Conservation (phyloP, 1,140 invertebrate species). For the Potamilus streckersoni region DNA sequence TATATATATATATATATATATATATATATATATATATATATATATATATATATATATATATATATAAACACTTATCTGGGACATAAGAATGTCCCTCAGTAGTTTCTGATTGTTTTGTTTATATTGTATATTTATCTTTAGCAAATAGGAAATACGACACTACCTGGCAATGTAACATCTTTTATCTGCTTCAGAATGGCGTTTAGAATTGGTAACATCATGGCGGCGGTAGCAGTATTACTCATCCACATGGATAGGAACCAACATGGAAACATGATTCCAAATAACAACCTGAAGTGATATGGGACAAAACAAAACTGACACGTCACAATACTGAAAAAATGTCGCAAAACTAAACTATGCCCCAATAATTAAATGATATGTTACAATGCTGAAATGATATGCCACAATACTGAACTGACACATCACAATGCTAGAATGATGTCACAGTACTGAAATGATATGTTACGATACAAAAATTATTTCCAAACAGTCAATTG, state of each 20-base stretch:
- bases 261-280: slow-evolving; percentile 65
- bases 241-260: slow-evolving; percentile 70
- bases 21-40: too few species aligned
- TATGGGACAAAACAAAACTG: background rate
- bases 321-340: background rate
- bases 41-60: too few species aligned
- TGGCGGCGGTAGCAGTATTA: slow-evolving; percentile 67
- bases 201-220: slow-evolving; percentile 67
- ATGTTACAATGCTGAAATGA: background rate
- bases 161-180: slow-evolving; percentile 14
- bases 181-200: slow-evolving; percentile 54
- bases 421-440: background rate
- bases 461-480: too few species aligned
- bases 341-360: too few species aligned
- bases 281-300: slow-evolving; percentile 59
- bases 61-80: too few species aligned
- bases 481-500: too few species aligned
- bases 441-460: too few species aligned
- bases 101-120: too few species aligned
- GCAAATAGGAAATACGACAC: too few species aligned
- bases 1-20: too few species aligned
- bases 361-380: background rate
- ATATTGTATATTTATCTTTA: too few species aligned
- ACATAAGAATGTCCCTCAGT: too few species aligned
- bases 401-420: background rate